Base-by-base conservation (phyloP, 2,113 vertebrate species). In the Patagioenas fasciata region DNA sequence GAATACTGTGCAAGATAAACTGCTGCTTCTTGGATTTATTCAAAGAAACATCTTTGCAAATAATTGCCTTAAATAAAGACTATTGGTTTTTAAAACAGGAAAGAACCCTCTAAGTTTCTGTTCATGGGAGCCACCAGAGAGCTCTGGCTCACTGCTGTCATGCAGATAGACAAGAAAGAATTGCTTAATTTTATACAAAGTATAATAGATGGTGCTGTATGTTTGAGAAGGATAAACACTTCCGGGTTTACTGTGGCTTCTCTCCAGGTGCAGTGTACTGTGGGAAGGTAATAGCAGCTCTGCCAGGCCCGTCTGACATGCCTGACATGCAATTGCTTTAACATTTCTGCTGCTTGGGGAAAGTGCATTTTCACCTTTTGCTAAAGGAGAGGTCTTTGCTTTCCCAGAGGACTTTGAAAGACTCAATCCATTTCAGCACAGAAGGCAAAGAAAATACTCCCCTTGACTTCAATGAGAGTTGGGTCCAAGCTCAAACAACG, bases 111-210 rank as follows among this genome's bases (percentile, higher is more conserved):
- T 56, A 38, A 28, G 61, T 51, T 84, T 61, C 86, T 94, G 54
- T 92, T 93, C 75, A 4, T 50, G 24, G 38, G 29, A 92, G 60
- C 94, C 94, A 91, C 88, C 94, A 95, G 94, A 80, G 94, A 90
- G 88, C 91, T 95, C 95, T 95, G 69, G 86, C 69, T 95, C 80
- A 71, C 89, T 93, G 38, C 47, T 89, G 29, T 84, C 14, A 1
- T 28, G 19, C 80, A 89, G 64, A 50, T 34, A 91, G 51, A 70
- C n/a, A 70, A 54, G 32, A 66, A 6, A 74, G 12, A 80, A 64
- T 38, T 44, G 26, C 70, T 92, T 91, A 34, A 44, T 64, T 93
- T 94, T 56, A 21, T 19, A 51, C 0, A 1, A 67, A 48, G 32
- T 47, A 38, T 64, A 81, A 71, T 34, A 78, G 29, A 61, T 64